These are phyloP conservation scores for Pyxicephalus adspersus DNA, from an alignment of 2,113 vertebrate species.

Conservation along the genomic window DNA sequence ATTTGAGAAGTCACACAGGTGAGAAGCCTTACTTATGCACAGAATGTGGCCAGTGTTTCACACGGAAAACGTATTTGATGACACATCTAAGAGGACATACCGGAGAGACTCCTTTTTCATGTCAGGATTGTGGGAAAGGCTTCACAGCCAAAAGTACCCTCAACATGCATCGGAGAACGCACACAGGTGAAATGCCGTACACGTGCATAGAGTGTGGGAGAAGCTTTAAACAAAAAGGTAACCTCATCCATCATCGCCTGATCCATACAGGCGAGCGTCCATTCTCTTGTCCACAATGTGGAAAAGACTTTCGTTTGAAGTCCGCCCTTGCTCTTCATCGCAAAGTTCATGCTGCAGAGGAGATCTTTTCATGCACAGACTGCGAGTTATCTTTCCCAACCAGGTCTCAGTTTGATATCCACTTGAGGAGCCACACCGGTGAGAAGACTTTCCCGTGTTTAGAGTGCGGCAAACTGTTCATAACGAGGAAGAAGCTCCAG, in stretches of 20 bases:
- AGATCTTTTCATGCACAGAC: no score
- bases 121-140: not conserved
- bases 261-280: constrained; percentile 1
- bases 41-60: not conserved
- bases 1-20: constrained; percentile 55
- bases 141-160: not conserved
- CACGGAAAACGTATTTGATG: not conserved
- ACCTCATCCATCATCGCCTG: constrained; percentile 47
- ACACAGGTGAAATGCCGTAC: not conserved
- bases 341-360: constrained; percentile 58
- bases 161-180: not conserved
- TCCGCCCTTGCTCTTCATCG: constrained; percentile 68
- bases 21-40: constrained; percentile 21
- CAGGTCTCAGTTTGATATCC: no score
- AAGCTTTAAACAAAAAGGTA: constrained; percentile 71
- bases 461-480: no score
- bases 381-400: no score
- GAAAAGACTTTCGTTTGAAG: constrained; percentile 60
- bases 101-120: not conserved
- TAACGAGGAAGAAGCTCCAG: no score
- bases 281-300: constrained; percentile 14
- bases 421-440: no score
- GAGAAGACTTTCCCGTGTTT: no score
- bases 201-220: constrained; percentile 71
- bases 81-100: no score